Evolutionary conservation across 1,140 invertebrate genomes (phyloP).

Genomic region (Onthophagus taurus): DNA sequence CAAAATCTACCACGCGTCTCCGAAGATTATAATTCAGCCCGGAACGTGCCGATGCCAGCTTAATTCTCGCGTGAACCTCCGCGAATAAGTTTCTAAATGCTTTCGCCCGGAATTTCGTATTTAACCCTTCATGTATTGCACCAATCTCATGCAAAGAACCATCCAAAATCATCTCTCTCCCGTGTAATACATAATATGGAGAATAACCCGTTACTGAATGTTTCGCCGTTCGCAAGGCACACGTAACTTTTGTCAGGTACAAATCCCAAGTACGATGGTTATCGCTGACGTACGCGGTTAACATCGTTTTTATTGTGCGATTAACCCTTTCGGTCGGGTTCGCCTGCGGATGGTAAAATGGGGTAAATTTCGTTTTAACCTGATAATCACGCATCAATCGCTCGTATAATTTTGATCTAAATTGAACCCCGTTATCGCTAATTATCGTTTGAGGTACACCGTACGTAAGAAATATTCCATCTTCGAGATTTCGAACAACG

Average conservation of each 20-base stretch:
- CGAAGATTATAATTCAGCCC: no score
- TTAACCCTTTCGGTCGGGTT: constrained; percentile 22
- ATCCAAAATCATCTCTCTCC: constrained; percentile 13
- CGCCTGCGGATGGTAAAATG: constrained; percentile 15
- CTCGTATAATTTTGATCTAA: neutral
- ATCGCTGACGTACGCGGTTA: constrained; percentile 23
- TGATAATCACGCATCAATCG: neutral
- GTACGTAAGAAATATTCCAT: constrained; percentile 7
- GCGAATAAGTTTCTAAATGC: no score
- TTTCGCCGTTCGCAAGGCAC: constrained; percentile 26
- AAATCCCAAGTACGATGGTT: constrained; percentile 30
- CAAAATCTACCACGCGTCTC: no score
- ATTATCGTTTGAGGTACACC: constrained; percentile 5
- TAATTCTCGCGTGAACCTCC: no score
- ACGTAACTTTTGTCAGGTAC: constrained; percentile 19
- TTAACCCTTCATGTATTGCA: no score
- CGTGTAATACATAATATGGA: constrained; percentile 21
- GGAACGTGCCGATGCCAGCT: no score
- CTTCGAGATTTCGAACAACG: neutral
- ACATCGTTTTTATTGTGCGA: constrained; percentile 26
- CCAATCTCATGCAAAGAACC: no score
- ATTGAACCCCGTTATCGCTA: constrained; percentile 9
- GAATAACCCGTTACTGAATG: constrained; percentile 29
- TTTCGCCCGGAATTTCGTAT: no score
- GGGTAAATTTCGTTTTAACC: constrained; percentile 9